phyloP scores from a whole-genome alignment of 1,140 invertebrate genomes.

The Asobara japonica region DNA sequence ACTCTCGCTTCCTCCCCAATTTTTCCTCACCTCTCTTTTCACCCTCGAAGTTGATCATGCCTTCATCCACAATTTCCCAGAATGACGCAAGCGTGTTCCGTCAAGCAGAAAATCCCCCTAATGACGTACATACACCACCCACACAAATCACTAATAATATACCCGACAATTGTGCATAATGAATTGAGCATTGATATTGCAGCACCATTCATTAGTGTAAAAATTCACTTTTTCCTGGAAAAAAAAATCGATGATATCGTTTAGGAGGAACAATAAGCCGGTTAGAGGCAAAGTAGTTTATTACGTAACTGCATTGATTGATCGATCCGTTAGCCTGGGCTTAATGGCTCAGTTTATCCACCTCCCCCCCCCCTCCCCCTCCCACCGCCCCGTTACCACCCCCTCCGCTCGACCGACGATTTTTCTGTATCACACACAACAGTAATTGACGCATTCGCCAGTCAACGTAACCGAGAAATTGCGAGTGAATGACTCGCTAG shows the following conservation, averaged over 20 bases:
- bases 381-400: not conserved
- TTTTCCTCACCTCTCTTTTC: not conserved
- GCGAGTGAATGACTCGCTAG: not conserved
- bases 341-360: not conserved
- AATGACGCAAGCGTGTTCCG: not conserved
- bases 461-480: not conserved
- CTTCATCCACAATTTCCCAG: not conserved
- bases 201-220: not conserved
- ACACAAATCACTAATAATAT: not conserved
- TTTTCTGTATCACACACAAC: not conserved
- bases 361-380: not conserved
- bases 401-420: not conserved
- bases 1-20: not conserved
- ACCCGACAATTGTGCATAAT: not conserved
- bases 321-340: not conserved
- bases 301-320: slow-evolving; percentile 5
- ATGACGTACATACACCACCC: slow-evolving; percentile 1
- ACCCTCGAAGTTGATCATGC: not conserved
- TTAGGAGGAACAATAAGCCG: not conserved
- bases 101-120: slow-evolving; percentile 2
- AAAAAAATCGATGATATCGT: not conserved
- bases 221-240: not conserved
- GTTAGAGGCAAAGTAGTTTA: not conserved
- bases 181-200: not conserved
- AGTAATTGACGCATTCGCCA: not conserved